Percentiles rank a stretch among this genome's conserved stretches.
phyloP scores from a whole-genome alignment of 2,113 vertebrate genomes.

The Peromyscus polionotus region DNA sequence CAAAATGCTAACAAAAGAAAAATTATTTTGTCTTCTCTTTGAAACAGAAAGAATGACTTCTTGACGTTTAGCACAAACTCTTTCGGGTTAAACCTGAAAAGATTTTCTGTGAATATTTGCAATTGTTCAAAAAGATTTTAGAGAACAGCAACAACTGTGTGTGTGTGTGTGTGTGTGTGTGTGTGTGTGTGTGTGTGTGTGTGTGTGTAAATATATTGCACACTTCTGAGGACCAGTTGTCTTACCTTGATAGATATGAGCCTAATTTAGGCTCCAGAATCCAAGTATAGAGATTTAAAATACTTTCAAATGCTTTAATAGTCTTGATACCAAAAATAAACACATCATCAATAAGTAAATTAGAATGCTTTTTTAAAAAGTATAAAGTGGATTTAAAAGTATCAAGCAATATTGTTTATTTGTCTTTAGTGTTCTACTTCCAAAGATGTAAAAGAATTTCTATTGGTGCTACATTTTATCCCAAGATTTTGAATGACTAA shows the following conservation, averaged over 20 bases:
- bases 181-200: no score
- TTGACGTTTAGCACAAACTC: neutral
- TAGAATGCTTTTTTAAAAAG: neutral
- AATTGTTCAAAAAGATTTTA: conserved; percentile 45
- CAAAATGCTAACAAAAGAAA: conserved; percentile 25
- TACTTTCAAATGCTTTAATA: conserved; percentile 6
- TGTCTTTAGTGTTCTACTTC: neutral
- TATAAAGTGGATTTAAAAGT: conserved; percentile 8
- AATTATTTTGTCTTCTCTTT: neutral
- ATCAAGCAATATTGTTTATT: neutral
- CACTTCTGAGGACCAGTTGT: conserved; percentile 41
- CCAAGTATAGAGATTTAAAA: conserved; percentile 39
- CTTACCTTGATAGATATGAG: neutral
- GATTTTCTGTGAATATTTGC: neutral
- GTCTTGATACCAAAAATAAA: conserved; percentile 43
- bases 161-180: no score
- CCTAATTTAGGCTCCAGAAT: neutral
- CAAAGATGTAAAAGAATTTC: neutral
- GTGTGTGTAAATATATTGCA: neutral
- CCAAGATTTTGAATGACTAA: neutral
- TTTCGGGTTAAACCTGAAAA: neutral
- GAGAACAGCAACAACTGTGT: no score
- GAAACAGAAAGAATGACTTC: conserved; percentile 13
- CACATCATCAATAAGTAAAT: neutral
- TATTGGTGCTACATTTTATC: neutral